A percentile compares a stretch with the other conserved stretches of the same genome.
Conservation (phyloP, 2,888 invertebrate genomes). For the Onchidella celtica region DNA sequence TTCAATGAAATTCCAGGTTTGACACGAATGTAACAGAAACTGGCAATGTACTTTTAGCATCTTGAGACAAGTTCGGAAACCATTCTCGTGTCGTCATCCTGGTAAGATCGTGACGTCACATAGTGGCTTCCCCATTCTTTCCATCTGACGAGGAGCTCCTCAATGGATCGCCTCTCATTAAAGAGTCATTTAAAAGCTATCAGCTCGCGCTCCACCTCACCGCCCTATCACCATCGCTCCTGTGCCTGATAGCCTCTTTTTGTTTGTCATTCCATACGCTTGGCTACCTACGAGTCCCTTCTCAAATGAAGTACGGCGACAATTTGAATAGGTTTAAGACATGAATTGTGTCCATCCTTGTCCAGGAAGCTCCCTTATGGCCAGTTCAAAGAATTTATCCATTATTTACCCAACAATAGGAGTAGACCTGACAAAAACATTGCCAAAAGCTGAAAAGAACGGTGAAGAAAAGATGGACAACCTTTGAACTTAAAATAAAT, state of each 20-base stretch:
- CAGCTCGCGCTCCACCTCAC: slow-evolving; percentile 15
- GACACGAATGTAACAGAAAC: too few relatives aligned
- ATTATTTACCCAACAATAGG: too few relatives aligned
- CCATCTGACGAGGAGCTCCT: slow-evolving; percentile 10
- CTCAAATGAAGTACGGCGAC: not conserved
- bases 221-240: not conserved
- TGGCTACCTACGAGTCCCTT: not conserved
- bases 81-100: not conserved
- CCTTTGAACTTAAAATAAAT: too few relatives aligned
- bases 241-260: slow-evolving; percentile 16
- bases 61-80: not conserved
- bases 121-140: not conserved
- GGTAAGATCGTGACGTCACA: slow-evolving; percentile 4
- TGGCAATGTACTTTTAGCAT: too few relatives aligned
- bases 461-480: too few relatives aligned
- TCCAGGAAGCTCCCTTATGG: not conserved
- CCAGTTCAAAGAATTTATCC: too few relatives aligned
- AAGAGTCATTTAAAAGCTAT: slow-evolving; percentile 34
- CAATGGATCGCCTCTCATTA: slow-evolving; percentile 22
- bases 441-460: too few relatives aligned
- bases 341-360: slow-evolving; percentile 17
- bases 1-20: too few relatives aligned
- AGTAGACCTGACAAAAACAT: too few relatives aligned
- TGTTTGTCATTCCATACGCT: slow-evolving; percentile 19
- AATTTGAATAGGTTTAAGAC: slow-evolving; percentile 30